Percentiles rank a stretch among this genome's conserved stretches.
These are phyloP conservation scores for Oscheius sp. DNA, from an alignment of 2,888 invertebrate genomes.

Conservation along the genomic window DNA sequence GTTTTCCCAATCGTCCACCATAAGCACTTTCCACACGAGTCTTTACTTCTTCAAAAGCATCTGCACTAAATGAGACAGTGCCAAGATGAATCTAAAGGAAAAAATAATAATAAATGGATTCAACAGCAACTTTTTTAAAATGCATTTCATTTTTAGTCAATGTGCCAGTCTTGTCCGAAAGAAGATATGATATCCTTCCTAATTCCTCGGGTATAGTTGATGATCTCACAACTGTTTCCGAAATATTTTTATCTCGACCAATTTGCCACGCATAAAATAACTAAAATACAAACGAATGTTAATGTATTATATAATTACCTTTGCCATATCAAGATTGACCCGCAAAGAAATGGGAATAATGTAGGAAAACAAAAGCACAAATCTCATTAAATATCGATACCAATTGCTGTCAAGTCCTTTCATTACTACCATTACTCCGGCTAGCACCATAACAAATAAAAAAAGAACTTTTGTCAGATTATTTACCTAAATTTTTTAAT, in stretches of 20 bases:
- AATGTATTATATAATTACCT: slow-evolving; percentile 71
- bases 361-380: slow-evolving; percentile 95
- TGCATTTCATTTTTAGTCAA: slow-evolving; percentile 98
- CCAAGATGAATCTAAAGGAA: slow-evolving; percentile 82
- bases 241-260: slow-evolving; percentile 89
- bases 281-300: slow-evolving; percentile 19
- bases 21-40: slow-evolving; percentile 64
- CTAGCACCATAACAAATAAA: slow-evolving; percentile 86
- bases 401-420: slow-evolving; percentile 75
- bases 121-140: slow-evolving; percentile 61
- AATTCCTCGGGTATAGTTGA: slow-evolving; percentile 98
- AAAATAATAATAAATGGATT: background rate
- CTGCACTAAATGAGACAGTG: slow-evolving; percentile 87
- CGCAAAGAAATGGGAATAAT: slow-evolving; percentile 97
- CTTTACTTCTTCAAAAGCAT: slow-evolving; percentile 82
- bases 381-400: slow-evolving; percentile 88
- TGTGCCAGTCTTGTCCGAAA: slow-evolving; percentile 98
- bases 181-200: slow-evolving; percentile 88
- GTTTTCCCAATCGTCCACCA: slow-evolving; percentile 59
- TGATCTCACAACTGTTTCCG: slow-evolving; percentile 92
- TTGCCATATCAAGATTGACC: slow-evolving; percentile 98
- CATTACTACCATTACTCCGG: slow-evolving; percentile 91
- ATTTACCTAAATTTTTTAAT: slow-evolving; percentile 82
- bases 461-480: slow-evolving; percentile 93
- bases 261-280: slow-evolving; percentile 89